Percentiles rank a stretch among this genome's conserved stretches.
phyloP scores from a whole-genome alignment of 1,140 invertebrate species.

The Ectropis grisescens region DNA sequence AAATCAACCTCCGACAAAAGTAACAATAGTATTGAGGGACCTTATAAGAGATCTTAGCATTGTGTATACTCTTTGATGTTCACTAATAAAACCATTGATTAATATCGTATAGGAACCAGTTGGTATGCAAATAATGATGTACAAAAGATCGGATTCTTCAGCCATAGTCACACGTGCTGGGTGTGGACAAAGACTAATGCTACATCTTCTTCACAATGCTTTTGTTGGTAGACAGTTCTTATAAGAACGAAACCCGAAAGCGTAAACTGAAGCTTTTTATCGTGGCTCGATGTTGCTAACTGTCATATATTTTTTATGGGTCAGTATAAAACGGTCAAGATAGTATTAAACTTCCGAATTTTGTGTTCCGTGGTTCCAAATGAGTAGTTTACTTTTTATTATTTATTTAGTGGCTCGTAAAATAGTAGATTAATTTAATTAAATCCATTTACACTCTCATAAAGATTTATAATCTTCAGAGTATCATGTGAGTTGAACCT shows the following conservation, averaged over 20 bases:
- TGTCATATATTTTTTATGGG: no score
- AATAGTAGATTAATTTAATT: no score
- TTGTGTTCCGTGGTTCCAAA: no score
- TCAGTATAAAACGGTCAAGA: no score
- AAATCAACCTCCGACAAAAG: conserved; percentile 68
- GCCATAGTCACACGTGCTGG: conserved; percentile 61
- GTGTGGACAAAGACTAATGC: conserved; percentile 47
- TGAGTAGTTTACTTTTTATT: no score
- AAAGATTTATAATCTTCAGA: no score
- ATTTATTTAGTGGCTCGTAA: no score
- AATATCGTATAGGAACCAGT: conserved; percentile 68
- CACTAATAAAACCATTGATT: conserved; percentile 70
- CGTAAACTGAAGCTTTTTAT: background rate
- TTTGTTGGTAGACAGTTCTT: conserved; percentile 26
- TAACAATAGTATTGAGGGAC: conserved; percentile 68
- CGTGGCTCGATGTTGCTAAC: no score
- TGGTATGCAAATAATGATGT: conserved; percentile 64
- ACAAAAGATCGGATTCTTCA: conserved; percentile 46
- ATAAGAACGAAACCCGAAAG: no score
- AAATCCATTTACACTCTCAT: no score
- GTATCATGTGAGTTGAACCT: no score
- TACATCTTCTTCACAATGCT: conserved; percentile 46
- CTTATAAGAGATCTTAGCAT: conserved; percentile 68
- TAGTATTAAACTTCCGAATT: no score
- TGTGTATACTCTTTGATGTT: conserved; percentile 68